Conservation (phyloP, 2,797 vertebrate species). For the Gymnoscopelus braueri region DNA sequence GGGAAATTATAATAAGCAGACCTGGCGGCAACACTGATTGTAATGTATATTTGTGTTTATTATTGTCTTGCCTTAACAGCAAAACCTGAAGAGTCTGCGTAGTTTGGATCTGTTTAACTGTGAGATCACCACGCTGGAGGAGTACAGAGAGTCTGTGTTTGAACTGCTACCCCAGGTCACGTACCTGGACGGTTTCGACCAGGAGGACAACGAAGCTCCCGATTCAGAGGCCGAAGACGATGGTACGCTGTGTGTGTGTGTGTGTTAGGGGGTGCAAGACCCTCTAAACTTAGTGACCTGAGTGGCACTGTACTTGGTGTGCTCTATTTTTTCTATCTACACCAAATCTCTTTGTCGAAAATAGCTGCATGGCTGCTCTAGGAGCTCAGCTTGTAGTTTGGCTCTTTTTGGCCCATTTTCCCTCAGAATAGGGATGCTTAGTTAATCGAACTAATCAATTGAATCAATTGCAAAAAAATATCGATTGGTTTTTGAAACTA, state of each 20-base stretch:
- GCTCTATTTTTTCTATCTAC: no score
- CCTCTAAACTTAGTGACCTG: no score
- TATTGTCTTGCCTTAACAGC: constrained; percentile 70
- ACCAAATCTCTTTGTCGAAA: no score
- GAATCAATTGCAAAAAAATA: background rate
- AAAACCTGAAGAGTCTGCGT: constrained; percentile 94
- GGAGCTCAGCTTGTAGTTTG: no score
- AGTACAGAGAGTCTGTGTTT: constrained; percentile 94
- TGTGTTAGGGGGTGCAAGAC: background rate
- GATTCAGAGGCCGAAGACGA: constrained; percentile 91
- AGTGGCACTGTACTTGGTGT: background rate
- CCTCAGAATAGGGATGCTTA: no score
- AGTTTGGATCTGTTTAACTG: constrained; percentile 97
- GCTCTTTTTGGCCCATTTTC: no score
- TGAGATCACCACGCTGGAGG: constrained; percentile 92
- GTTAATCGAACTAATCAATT: background rate
- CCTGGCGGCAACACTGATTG: no score
- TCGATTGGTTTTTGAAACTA: background rate
- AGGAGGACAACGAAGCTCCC: constrained; percentile 94
- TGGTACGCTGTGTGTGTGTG: constrained; percentile 60
- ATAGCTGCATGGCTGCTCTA: no score
- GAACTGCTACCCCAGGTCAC: constrained; percentile 93
- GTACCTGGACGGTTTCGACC: constrained; percentile 94
- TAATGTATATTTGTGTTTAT: background rate
- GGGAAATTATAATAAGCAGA: no score